Base-by-base conservation (phyloP, 2,113 vertebrate genomes). In the Eleginops maclovinus region DNA sequence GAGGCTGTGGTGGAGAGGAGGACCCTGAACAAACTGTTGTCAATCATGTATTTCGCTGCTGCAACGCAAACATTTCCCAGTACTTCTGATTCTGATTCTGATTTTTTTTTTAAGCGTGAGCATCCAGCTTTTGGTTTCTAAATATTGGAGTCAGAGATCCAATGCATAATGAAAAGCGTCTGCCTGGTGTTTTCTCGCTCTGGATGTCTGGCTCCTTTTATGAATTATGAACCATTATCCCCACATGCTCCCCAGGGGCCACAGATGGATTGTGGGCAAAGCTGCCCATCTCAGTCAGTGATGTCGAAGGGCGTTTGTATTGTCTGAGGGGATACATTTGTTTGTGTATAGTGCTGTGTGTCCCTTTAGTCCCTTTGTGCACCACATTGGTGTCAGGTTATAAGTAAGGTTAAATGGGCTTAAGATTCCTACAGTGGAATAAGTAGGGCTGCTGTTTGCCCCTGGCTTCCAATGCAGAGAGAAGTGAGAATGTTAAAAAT, bases 191-290 rank as follows among this genome's bases (percentile, higher is more conserved):
- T 79, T 73, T 79, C 77, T 91, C 72, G 75, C 74, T 59, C 60
- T 75, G 82, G 87, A 87, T 82, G 90, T 91, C 92, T 94, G 81
- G 72, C 72, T 82, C 63, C 71, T 50, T 81, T 84, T 81, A 94
- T 95, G 91, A 94, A 95, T 94, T 94, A 94, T 95, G 89, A 94
- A 94, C 82, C 77, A 83, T 78, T 84, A 91, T 85, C 91, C 88
- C 81, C 61, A 58, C 83, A 75, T 86, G 84, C 83, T 85, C 79
- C 83, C 87, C 60, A 22, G 77, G 51, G 87, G 68, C 86, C 83
- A 67, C 73, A 85, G 86, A 89, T 81, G 85, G 84, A 87, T 87
- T 81, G 70, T 66, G 82, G 84, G 70, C 15, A 79, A 78, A 67
- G 77, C 78, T 70, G 85, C 72, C 80, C 73, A 76, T 86, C 89